Evolutionary conservation across 2,113 vertebrate species (phyloP).

Genomic region (Charadrius vociferus): DNA sequence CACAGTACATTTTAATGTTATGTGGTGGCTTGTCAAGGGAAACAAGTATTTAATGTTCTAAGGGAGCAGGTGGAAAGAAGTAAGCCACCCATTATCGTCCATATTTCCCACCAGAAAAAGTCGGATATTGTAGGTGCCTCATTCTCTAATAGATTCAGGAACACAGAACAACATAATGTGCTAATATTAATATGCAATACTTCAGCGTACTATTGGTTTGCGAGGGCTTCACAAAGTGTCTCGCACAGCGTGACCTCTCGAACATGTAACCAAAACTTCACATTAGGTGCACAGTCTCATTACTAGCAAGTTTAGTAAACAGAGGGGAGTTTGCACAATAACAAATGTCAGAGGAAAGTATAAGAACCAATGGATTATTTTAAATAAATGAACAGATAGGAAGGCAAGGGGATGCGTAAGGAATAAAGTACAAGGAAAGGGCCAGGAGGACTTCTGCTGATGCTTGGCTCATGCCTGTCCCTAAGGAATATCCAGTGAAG

Average conservation of each 20-base stretch:
- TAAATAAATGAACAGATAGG: background rate
- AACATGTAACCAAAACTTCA: background rate
- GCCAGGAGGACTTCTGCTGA: background rate
- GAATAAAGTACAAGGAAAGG: background rate
- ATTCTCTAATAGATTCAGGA: background rate
- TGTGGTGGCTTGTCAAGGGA: background rate
- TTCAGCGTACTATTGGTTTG: background rate
- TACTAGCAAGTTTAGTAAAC: background rate
- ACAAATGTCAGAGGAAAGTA: background rate
- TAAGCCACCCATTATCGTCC: background rate
- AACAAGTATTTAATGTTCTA: background rate
- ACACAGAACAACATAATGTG: background rate
- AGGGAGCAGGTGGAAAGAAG: background rate
- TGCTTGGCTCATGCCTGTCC: background rate
- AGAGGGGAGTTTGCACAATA: background rate
- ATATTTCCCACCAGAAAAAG: background rate
- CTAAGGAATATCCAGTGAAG: background rate
- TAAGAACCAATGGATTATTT: background rate
- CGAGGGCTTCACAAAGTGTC: background rate
- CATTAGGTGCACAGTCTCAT: background rate
- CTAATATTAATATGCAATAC: background rate
- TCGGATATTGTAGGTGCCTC: background rate
- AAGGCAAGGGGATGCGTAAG: background rate
- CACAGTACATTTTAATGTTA: background rate
- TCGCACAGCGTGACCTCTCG: background rate